Evolutionary conservation across 2,888 invertebrate genomes (phyloP), one percentile per base, ranked within the genome.

Genomic region (Sturmia bella): DNA sequence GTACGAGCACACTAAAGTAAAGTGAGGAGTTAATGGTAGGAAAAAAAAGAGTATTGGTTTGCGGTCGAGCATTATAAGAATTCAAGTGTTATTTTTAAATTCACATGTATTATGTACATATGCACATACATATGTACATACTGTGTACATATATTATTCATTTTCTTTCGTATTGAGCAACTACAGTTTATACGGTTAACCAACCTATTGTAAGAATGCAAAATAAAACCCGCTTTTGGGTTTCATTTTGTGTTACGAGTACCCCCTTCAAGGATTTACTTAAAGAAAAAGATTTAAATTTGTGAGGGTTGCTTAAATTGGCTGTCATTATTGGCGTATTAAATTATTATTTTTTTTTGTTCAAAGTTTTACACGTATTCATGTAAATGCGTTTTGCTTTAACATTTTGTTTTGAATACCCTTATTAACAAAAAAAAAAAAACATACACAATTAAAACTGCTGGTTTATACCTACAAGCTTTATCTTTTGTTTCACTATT

Each of bases 41-140:
- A 63, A 63, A 63, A 57, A 57, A 63, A 63, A 63, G 39, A 43
- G 52, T 78, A 74, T 82, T 78, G 74, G 78, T 82, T 82, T 82
- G 82, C 54, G 78, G 82, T 72, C 78, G 74, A 54, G 48, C 75
- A 78, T 78, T 79, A 81, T 73, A 61, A 69, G 77, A 78, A 82
- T 66, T 74, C 75, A 82, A 82, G 78, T 79, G 82, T 70, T 82
- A 74, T 82, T 74, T 78, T 69, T 50, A 64, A 7, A 32, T 7
- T 9, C 68, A 41, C 50, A 73, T 56, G 61, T 75, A 59, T 72
- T 64, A 56, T 56, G 41, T 69, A n/a, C n/a, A n/a, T n/a, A n/a
- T n/a, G n/a, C n/a, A n/a, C n/a, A n/a, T n/a, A n/a, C n/a, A n/a
- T n/a, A n/a, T n/a, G n/a, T n/a, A n/a, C n/a, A n/a, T n/a, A n/a